A percentile compares a stretch with the other conserved stretches of the same genome.
phyloP scores from a whole-genome alignment of 2,888 invertebrate genomes.

The Argyresthia goedartella region DNA sequence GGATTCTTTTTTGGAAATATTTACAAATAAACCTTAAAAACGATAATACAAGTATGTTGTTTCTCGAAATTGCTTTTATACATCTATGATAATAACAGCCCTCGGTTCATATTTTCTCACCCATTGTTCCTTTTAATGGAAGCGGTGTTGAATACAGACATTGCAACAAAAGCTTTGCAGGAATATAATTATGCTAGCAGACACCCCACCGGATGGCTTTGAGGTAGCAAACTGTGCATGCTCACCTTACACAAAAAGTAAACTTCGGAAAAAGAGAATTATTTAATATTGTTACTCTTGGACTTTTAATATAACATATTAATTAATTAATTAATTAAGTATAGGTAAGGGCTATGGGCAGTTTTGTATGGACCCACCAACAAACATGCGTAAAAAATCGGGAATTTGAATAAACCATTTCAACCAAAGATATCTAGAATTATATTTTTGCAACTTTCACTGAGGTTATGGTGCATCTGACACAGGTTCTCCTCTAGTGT shows the following conservation, averaged over 20 bases:
- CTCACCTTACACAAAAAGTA: background rate
- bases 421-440: no score
- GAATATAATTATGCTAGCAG: slow-evolving; percentile 28
- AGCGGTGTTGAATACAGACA: slow-evolving; percentile 13
- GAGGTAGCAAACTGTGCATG: background rate
- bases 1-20: background rate
- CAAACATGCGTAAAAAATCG: no score
- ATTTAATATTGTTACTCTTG: no score
- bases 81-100: slow-evolving; percentile 11
- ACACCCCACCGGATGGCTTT: background rate
- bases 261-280: background rate
- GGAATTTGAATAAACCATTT: no score
- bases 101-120: slow-evolving; percentile 9
- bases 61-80: background rate
- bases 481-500: no score
- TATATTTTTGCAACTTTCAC: no score
- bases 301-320: no score
- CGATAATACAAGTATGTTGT: background rate
- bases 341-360: no score
- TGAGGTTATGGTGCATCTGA: no score
- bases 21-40: background rate
- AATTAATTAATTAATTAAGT: no score
- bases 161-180: slow-evolving; percentile 22
- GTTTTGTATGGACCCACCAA: no score
- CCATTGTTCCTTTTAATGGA: slow-evolving; percentile 25